Evolutionary conservation across 2,113 vertebrate species (phyloP).

Genomic region (Mastomys natalensis): DNA sequence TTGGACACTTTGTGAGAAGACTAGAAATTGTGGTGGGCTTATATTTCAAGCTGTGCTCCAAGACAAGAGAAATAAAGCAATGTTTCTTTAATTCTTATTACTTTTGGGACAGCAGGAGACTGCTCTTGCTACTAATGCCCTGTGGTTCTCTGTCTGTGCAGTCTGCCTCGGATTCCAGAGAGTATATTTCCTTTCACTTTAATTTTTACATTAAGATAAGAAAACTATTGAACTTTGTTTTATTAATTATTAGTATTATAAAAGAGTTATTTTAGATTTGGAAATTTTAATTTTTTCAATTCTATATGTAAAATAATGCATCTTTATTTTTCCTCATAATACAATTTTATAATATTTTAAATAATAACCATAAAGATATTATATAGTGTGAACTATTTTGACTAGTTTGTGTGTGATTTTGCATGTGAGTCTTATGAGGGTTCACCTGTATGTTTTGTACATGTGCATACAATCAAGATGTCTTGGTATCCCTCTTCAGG

Average conservation of each 20-base stretch:
- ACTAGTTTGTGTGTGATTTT: neutral
- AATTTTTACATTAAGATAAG: neutral
- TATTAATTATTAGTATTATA: neutral
- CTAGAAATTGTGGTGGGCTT: no score
- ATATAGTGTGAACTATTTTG: neutral
- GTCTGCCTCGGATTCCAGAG: neutral
- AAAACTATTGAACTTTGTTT: neutral
- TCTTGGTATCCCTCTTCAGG: no score
- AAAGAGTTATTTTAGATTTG: neutral
- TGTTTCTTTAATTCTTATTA: neutral
- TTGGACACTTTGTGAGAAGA: neutral
- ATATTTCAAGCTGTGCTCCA: neutral
- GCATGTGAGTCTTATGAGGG: neutral
- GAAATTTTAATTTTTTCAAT: neutral
- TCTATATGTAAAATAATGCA: neutral
- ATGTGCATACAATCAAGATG: neutral
- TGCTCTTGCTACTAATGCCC: neutral
- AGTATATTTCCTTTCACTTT: neutral
- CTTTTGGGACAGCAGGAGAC: rapidly evolving
- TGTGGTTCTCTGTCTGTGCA: neutral
- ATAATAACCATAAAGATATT: neutral
- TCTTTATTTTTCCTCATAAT: neutral
- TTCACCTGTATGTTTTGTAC: neutral
- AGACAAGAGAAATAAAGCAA: neutral
- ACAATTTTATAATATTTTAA: neutral